Conservation (phyloP, 2,888 invertebrate species). For the Sialis lutaria region DNA sequence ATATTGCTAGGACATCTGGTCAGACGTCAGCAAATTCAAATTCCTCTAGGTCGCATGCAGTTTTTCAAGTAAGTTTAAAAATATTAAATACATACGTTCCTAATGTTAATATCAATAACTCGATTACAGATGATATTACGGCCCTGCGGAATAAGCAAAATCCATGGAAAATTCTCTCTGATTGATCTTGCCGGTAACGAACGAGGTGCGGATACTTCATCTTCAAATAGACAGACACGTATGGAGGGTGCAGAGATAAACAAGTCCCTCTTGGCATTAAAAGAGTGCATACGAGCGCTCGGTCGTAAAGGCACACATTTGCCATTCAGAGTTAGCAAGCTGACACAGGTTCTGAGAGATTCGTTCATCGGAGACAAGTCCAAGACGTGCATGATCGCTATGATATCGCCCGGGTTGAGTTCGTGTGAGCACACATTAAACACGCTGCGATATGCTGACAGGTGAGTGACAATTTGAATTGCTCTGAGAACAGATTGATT, state of each 20-base stretch:
- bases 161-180: slow-evolving; percentile 94
- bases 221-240: slow-evolving; percentile 84
- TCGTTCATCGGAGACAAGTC: slow-evolving; percentile 98
- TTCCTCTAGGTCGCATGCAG: slow-evolving; percentile 96
- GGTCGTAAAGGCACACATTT: slow-evolving; percentile 91
- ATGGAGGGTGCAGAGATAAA: slow-evolving; percentile 94
- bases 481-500: too few relatives aligned
- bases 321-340: slow-evolving; percentile 92
- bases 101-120: slow-evolving; percentile 27
- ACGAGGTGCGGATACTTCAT: slow-evolving; percentile 96
- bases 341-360: slow-evolving; percentile 90
- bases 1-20: slow-evolving; percentile 82
- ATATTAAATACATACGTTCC: too few relatives aligned
- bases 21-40: slow-evolving; percentile 95
- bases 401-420: slow-evolving; percentile 92
- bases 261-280: slow-evolving; percentile 85
- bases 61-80: slow-evolving; percentile 62
- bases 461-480: slow-evolving; percentile 19
- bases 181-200: slow-evolving; percentile 98
- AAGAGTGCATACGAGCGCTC: slow-evolving; percentile 92
- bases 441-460: slow-evolving; percentile 92
- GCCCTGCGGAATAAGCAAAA: slow-evolving; percentile 51
- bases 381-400: slow-evolving; percentile 99
- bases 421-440: slow-evolving; percentile 97
- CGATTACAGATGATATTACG: slow-evolving; percentile 38